Base-by-base conservation (phyloP, 2,888 invertebrate genomes). In the Zygaena filipendulae region DNA sequence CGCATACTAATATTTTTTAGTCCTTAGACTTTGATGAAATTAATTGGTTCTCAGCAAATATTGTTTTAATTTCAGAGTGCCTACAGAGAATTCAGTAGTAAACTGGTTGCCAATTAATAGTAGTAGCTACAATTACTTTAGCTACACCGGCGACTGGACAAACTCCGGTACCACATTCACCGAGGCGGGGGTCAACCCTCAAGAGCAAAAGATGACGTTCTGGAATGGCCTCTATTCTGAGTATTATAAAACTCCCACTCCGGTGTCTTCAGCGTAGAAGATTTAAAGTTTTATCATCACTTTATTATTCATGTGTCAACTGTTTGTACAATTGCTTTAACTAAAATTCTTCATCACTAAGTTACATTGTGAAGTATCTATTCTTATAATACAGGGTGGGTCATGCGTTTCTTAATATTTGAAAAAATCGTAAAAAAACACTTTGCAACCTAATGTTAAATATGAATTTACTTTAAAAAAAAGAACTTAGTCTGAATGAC, bases 161-260 rank as follows among this genome's bases (percentile, higher is more conserved):
- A 7, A 27, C 9, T 11, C 25, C 13, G 42, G 33, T 32, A 31
- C 34, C 10, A n/a, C n/a, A n/a, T 21, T 31, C 3, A 9, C 33
- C 0, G 36, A 43, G 6, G 8, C 36, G 2, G 49, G 47, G 21
- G 36, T 43, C 4, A 49, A 57, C 36, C 70, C 70, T 1, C 62
- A 67, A 14, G 28, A 43, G 1, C 37, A 47, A 10, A 43, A 54
- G 1, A 62, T 59, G 44, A 32, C 33, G 0, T 53, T 61, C 38
- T 67, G 67, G 67, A 42, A 45, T 21, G 39, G 38, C 13, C 35
- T 63, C 6, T 56, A 61, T 30, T 12, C 32, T 2, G 39, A 36
- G 3, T 52, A 58, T 36, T 64, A 67, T 26, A 42, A 39, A n/a
- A 33, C 50, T 22, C 66, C 64, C 1, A 28, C 7, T 3, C 21